Base-by-base conservation (phyloP, 2,113 vertebrate species). In the Bufo gargarizans region DNA sequence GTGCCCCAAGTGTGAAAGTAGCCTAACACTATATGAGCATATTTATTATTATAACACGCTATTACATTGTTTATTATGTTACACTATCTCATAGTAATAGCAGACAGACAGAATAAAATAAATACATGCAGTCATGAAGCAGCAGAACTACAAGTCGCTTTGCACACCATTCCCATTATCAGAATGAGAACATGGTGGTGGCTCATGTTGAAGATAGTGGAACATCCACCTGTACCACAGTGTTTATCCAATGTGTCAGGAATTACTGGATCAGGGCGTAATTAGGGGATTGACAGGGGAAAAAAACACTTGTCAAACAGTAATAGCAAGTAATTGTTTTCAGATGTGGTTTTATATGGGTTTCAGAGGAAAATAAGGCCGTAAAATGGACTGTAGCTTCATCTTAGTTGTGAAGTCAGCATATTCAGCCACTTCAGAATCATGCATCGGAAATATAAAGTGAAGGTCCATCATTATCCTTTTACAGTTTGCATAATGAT, bases 181-280 rank as follows among this genome's bases (percentile, higher is more conserved):
- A 53, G 20, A 77, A 77, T 77, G 49, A 53, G 49, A 53, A 53
- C 49, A 12, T 14, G 20, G 22, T n/a, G 13, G 47, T 50, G 45
- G 90, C 90, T 92, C 90, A 90, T 91, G 92, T 93, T 90, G 89
- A 92, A 92, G 90, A 92, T 92, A 93, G 50, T 20, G 22, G 33
- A 19, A 61, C 53, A 85, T 74, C 84, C 55, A 86, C 58, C n/a
- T 61, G 58, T 61, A 76, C n/a, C 56, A 49, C 72, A 77, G 22
- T 86, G 69, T 86, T 86, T 86, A 77, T 61, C 43, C 84, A 86
- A 77, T 86, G 84, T 86, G 84, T 86, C 69, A 61, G 7, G 47
- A 86, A 86, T 86, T 61, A 86, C 50, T 63, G 56, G 71, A 86
- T 86, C 84, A 86, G 47, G 55, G 20, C 63, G 61, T 63, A 85